Base-by-base conservation (phyloP, 2,888 invertebrate genomes). In the Plutella xylostella region DNA sequence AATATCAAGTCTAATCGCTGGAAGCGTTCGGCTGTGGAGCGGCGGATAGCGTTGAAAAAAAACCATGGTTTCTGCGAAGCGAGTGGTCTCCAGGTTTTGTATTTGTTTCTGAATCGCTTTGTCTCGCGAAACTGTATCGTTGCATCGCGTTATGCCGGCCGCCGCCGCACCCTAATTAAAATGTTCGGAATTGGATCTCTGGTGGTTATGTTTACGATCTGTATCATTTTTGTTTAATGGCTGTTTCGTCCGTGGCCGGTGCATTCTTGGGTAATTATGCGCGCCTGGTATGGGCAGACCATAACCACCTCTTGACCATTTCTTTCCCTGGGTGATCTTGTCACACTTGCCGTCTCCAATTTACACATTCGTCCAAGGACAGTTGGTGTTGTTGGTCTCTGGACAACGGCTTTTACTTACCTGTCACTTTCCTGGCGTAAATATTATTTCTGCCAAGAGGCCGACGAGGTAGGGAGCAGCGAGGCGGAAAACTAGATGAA, bases 181-280 rank as follows among this genome's bases (percentile, higher is more conserved):
- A 75, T 65, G 73, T 80, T 72, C 62, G 53, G 63, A 70, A 75
- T 73, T 65, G 68, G 64, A 73, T 72, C 64, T 59, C 55, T 56
- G 59, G 61, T 61, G 63, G 60, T 60, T 61, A 53, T 57, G 58
- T 65, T 65, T 61, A 67, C 69, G 80, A 80, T 79, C 57, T 55
- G 60, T 73, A 80, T 80, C 78, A 75, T 68, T 77, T 77, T 77
- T 67, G 68, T 70, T 72, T 77, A 79, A 78, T 77, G 78, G 76
- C 67, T 74, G 71, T 69, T 72, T 66, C 65, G 63, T 55, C 52
- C 55, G 56, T 51, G 50, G 58, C 55, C 54, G 55, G 57, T 60
- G 56, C 57, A 42, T 42, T 42, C 42, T 34, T 42, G 28, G 22
- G 33, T 33, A 42, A 42, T 34, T 22, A 42, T 42, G 42, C 34